Evolutionary conservation across 2,113 vertebrate genomes (phyloP).

Genomic region (Pagrus major): DNA sequence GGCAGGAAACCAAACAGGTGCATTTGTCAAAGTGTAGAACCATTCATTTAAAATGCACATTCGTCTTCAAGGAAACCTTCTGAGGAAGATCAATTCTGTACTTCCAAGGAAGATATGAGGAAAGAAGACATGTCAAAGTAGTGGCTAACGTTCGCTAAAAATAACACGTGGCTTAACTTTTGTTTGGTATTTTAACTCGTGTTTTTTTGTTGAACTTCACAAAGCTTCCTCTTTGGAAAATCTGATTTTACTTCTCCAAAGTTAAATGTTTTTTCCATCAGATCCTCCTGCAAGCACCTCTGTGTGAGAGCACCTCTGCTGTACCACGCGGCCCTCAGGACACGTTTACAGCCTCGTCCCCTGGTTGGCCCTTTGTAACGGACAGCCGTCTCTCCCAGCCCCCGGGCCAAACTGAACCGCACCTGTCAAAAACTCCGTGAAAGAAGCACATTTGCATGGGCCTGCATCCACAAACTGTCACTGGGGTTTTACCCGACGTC

Average conservation of each 20-base stretch:
- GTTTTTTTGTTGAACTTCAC: background rate
- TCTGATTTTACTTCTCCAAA: background rate
- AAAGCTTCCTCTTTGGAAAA: background rate
- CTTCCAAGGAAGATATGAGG: background rate
- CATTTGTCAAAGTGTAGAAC: too few relatives aligned
- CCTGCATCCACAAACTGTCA: slow-evolving; percentile 70
- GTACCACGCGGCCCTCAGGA: slow-evolving; percentile 11
- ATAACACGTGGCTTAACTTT: too few relatives aligned
- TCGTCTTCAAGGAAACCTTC: too few relatives aligned
- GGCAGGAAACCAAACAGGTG: too few relatives aligned
- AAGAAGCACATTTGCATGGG: slow-evolving; percentile 79
- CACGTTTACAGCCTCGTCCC: slow-evolving; percentile 23
- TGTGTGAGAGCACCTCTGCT: background rate
- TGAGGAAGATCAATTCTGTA: background rate
- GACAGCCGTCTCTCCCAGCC: slow-evolving; percentile 58
- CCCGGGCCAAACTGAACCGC: slow-evolving; percentile 77
- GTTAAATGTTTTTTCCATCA: slow-evolving; percentile 12
- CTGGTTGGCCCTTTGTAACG: slow-evolving; percentile 58
- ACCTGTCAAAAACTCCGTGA: slow-evolving; percentile 55
- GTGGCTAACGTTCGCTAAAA: too few relatives aligned
- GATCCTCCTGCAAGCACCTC: background rate
- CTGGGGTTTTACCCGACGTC: slow-evolving; percentile 53
- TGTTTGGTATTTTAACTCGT: too few relatives aligned
- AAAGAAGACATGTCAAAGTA: background rate
- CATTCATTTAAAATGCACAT: too few relatives aligned